These are phyloP conservation scores for Capitulum mitella DNA, from an alignment of 2,888 invertebrate genomes.

Conservation along the genomic window DNA sequence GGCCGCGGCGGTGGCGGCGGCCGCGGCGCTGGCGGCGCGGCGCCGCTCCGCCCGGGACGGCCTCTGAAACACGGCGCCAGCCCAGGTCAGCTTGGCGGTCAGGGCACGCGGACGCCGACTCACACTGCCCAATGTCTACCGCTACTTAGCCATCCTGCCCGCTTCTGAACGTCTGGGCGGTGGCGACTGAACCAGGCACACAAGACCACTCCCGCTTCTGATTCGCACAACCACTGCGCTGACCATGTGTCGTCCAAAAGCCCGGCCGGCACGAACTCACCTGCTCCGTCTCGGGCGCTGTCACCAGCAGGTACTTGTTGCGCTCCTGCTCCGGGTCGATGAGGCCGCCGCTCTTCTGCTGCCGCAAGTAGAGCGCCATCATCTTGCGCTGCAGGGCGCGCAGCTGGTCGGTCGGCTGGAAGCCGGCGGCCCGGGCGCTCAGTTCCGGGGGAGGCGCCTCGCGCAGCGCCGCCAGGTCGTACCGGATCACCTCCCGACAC, in stretches of 20 bases:
- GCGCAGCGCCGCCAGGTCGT: constrained; percentile 56
- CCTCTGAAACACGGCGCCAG: neutral
- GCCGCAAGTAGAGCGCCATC: constrained; percentile 33
- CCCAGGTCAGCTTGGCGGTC: neutral
- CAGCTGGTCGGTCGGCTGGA: constrained; percentile 31
- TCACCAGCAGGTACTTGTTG: constrained; percentile 34
- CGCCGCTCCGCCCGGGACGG: constrained; percentile 6
- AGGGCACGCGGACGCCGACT: too few relatives aligned
- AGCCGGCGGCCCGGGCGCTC: constrained; percentile 47
- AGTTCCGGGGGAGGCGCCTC: constrained; percentile 60
- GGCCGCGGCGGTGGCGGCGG: neutral
- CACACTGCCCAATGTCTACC: too few relatives aligned
- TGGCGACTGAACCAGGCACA: too few relatives aligned
- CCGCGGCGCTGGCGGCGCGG: neutral
- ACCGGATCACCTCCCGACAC: constrained; percentile 65
- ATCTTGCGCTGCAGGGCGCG: constrained; percentile 33
- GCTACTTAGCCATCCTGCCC: too few relatives aligned
- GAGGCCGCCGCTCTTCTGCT: constrained; percentile 36
- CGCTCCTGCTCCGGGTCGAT: constrained; percentile 36
- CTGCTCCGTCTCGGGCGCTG: constrained; percentile 6
- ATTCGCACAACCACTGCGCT: too few relatives aligned
- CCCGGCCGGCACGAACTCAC: too few relatives aligned
- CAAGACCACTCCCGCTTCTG: too few relatives aligned
- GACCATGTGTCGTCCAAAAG: too few relatives aligned
- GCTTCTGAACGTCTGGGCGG: too few relatives aligned